These are phyloP conservation scores for Acanthis flammea DNA, from an alignment of 2,797 vertebrate species.

Conservation along the genomic window DNA sequence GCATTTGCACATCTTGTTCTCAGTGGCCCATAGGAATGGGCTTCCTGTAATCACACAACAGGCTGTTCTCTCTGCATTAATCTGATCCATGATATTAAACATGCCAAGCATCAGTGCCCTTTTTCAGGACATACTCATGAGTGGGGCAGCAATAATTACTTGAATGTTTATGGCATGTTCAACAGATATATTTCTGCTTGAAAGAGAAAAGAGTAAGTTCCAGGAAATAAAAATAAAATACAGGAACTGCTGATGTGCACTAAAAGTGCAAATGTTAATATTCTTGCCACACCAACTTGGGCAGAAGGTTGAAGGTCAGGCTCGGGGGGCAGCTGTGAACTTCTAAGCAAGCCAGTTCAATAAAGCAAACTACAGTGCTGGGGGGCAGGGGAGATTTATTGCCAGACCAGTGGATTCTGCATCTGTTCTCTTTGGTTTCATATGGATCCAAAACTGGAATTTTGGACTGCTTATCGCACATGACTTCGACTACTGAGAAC, in stretches of 20 bases:
- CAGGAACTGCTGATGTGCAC: slow-evolving; percentile 31
- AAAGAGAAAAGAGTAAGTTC: background rate
- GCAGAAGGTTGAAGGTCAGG: slow-evolving; percentile 51
- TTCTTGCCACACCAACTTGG: background rate
- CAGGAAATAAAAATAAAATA: background rate
- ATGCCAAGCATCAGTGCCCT: too few species aligned
- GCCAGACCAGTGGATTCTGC: slow-evolving; percentile 40
- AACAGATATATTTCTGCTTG: background rate
- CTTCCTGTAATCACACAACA: background rate
- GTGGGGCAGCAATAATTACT: background rate
- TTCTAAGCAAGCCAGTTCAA: slow-evolving; percentile 44
- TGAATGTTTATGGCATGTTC: background rate
- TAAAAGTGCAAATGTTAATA: slow-evolving; percentile 42
- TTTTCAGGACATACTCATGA: accelerated
- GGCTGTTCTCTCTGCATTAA: background rate
- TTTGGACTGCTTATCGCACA: background rate
- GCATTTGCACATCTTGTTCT: background rate
- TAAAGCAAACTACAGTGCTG: slow-evolving; percentile 46
- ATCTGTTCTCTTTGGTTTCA: slow-evolving; percentile 66
- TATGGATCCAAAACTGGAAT: slow-evolving; percentile 49
- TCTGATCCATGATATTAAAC: background rate
- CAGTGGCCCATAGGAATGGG: background rate
- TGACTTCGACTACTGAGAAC: background rate
- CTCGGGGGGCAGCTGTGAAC: slow-evolving; percentile 53
- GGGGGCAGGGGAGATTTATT: slow-evolving; percentile 65